Evolutionary conservation across 2,797 vertebrate genomes (phyloP).

Genomic region (Bradypodion ventrale): DNA sequence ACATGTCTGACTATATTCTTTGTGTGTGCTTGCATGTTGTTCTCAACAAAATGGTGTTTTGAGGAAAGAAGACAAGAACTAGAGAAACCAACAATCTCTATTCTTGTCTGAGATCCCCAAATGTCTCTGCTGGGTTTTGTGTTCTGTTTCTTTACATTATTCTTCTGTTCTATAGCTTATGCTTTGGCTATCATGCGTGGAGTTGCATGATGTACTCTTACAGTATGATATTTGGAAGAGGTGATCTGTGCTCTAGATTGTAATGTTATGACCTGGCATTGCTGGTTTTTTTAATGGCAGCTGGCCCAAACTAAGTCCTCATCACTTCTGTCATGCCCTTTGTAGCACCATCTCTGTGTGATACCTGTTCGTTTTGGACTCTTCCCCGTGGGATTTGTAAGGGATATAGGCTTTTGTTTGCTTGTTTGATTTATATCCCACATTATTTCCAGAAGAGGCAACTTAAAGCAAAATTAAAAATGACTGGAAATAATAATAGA

Average conservation of each 20-base stretch:
- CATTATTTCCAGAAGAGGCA: too few relatives aligned
- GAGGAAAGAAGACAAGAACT: not conserved
- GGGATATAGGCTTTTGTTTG: not conserved
- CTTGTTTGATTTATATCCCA: too few relatives aligned
- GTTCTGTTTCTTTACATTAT: accelerated
- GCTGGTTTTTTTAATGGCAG: not conserved
- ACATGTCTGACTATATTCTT: conserved; percentile 7
- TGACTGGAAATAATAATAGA: too few relatives aligned
- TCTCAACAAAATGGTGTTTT: not conserved
- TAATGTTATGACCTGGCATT: not conserved
- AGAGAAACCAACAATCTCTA: accelerated
- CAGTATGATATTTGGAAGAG: not conserved
- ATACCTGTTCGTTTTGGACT: not conserved
- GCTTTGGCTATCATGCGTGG: not conserved
- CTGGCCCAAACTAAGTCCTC: too few relatives aligned
- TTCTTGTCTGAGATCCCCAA: not conserved
- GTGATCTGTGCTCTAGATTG: not conserved
- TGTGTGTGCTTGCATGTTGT: conserved; percentile 14
- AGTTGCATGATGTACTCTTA: not conserved
- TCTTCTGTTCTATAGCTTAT: not conserved
- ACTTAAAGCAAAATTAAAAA: too few relatives aligned
- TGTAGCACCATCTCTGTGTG: not conserved
- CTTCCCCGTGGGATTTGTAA: not conserved
- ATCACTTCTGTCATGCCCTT: not conserved
- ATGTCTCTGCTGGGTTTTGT: not conserved